These are phyloP conservation scores for Philereme vetulata DNA, from an alignment of 2,888 invertebrate genomes.

Conservation along the genomic window DNA sequence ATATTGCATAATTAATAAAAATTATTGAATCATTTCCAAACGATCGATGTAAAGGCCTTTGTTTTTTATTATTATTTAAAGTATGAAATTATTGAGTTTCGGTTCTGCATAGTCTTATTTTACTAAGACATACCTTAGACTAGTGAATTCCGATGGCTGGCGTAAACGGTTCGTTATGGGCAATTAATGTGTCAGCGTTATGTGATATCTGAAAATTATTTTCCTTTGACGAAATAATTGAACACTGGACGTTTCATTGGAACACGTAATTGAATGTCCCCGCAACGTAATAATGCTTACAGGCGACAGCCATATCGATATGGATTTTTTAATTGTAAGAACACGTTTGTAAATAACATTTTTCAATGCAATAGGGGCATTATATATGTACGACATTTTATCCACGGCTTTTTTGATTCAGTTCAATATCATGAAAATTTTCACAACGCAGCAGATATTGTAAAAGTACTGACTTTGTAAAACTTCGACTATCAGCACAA, in stretches of 20 bases:
- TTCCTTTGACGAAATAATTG: slow-evolving; percentile 46
- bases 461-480: background rate
- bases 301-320: slow-evolving; percentile 34
- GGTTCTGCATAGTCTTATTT: background rate
- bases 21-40: no score
- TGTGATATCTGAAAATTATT: slow-evolving; percentile 43
- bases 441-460: background rate
- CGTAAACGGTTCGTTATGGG: slow-evolving; percentile 32
- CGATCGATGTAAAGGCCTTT: no score
- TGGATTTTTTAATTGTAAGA: background rate
- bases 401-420: no score
- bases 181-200: slow-evolving; percentile 46
- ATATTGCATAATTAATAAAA: no score
- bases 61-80: no score
- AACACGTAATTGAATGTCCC: slow-evolving; percentile 35
- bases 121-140: background rate
- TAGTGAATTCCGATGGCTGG: slow-evolving; percentile 21
- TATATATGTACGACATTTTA: no score
- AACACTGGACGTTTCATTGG: slow-evolving; percentile 34
- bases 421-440: background rate
- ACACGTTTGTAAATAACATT: background rate
- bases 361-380: no score
- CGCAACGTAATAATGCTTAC: slow-evolving; percentile 28
- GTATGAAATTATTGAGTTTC: background rate
- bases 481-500: slow-evolving; percentile 10